These are phyloP conservation scores for Melangyna quadrimaculata DNA, from an alignment of 2,888 invertebrate genomes.

Conservation along the genomic window DNA sequence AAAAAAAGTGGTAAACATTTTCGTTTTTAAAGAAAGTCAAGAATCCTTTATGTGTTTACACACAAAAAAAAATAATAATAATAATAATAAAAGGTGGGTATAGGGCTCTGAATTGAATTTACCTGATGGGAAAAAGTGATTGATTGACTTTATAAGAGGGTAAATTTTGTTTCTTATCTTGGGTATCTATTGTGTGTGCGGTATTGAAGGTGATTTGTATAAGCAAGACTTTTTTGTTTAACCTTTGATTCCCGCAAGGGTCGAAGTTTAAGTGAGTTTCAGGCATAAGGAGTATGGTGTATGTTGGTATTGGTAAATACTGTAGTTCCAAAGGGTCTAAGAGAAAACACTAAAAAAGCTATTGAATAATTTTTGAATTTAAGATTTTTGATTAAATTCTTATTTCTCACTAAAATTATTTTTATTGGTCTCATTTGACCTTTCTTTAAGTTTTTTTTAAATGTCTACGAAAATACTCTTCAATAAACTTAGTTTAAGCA, in stretches of 20 bases:
- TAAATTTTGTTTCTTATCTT: conserved; percentile 44
- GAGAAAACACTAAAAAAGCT: neutral
- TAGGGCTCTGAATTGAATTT: conserved; percentile 37
- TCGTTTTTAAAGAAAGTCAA: neutral
- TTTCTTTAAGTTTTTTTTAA: neutral
- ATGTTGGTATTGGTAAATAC: neutral
- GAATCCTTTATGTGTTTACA: conserved; percentile 33
- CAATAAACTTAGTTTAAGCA: too few species aligned
- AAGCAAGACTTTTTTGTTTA: conserved; percentile 23
- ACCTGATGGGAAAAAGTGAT: conserved; percentile 51
- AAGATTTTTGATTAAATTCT: neutral
- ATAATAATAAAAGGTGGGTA: neutral
- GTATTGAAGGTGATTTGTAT: conserved; percentile 51
- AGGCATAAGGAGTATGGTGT: neutral
- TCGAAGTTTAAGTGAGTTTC: conserved; percentile 1
- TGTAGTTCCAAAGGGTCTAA: too few species aligned
- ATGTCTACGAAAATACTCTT: too few species aligned
- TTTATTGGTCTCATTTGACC: neutral
- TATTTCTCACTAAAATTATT: neutral
- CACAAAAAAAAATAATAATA: neutral
- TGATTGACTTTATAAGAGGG: conserved; percentile 56
- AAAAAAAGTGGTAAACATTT: conserved; percentile 1
- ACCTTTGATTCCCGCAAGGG: conserved; percentile 19
- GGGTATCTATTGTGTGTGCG: conserved; percentile 19
- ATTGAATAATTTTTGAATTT: neutral